Percentiles rank a stretch among this genome's conserved stretches.
Evolutionary conservation across 2,113 vertebrate genomes (phyloP).

Genomic region (Nothocercus nigrocapillus): DNA sequence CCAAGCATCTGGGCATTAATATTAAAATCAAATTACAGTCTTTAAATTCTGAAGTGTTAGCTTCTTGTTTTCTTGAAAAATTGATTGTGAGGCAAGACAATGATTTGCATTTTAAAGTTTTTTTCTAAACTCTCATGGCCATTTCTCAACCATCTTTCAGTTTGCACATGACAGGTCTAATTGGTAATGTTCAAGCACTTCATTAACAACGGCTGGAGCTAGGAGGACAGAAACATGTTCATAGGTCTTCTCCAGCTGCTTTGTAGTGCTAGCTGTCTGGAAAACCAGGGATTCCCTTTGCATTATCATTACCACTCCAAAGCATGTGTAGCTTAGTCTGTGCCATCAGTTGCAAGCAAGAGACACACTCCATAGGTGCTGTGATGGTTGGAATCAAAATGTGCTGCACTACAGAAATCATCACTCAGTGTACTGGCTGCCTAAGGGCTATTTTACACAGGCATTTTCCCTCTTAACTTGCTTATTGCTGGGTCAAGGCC

Average conservation of each 20-base stretch:
- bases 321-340: not conserved
- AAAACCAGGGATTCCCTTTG: not conserved
- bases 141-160: not conserved
- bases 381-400: not conserved
- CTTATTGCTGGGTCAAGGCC: not conserved
- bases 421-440: not conserved
- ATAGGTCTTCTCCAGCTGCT: not conserved
- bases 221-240: not conserved
- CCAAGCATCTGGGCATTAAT: slow-evolving; percentile 57
- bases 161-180: not conserved
- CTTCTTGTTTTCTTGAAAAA: slow-evolving; percentile 71
- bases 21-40: slow-evolving; percentile 74
- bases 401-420: not conserved
- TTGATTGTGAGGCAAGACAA: slow-evolving; percentile 48
- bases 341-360: not conserved
- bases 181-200: not conserved
- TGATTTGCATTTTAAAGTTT: slow-evolving; percentile 75
- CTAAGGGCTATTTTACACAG: not conserved
- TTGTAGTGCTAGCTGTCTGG: not conserved
- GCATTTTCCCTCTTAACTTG: not conserved
- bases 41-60: slow-evolving; percentile 66
- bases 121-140: slow-evolving; percentile 36
- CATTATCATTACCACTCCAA: not conserved
- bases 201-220: not conserved
- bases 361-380: not conserved